Conservation (phyloP, 2,113 vertebrate species). For the Haemorhous mexicanus region DNA sequence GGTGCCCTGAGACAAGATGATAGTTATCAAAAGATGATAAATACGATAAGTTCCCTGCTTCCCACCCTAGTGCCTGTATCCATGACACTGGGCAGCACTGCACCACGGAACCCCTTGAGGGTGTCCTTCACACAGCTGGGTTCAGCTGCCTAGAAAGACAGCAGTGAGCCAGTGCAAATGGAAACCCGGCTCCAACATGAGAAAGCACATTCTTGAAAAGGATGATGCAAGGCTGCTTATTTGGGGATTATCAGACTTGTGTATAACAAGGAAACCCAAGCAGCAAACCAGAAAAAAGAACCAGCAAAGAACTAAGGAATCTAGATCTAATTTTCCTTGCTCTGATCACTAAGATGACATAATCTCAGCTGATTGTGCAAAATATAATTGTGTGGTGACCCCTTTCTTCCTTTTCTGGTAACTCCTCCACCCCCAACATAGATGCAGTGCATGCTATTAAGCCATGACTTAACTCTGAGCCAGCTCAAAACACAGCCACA, state of each 20-base stretch:
- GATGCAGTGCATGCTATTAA: neutral
- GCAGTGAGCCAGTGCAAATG: neutral
- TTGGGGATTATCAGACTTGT: neutral
- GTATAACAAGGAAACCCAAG: neutral
- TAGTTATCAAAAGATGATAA: neutral
- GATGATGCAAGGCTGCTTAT: neutral
- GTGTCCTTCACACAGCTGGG: neutral
- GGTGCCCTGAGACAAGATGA: neutral
- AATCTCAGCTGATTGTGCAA: neutral
- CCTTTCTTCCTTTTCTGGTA: neutral
- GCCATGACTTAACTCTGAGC: neutral
- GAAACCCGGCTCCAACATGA: neutral
- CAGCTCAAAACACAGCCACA: neutral
- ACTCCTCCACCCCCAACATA: neutral
- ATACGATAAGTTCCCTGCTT: neutral
- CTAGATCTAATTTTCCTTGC: neutral
- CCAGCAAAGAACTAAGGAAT: neutral
- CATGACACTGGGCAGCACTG: neutral
- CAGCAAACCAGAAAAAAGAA: neutral
- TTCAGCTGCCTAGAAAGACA: neutral
- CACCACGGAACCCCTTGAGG: accelerated
- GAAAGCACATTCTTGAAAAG: neutral
- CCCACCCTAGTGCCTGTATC: neutral
- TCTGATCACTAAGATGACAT: neutral
- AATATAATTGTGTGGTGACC: neutral